Base-by-base conservation (phyloP, 2,888 invertebrate genomes). In the Osmoderma eremita region DNA sequence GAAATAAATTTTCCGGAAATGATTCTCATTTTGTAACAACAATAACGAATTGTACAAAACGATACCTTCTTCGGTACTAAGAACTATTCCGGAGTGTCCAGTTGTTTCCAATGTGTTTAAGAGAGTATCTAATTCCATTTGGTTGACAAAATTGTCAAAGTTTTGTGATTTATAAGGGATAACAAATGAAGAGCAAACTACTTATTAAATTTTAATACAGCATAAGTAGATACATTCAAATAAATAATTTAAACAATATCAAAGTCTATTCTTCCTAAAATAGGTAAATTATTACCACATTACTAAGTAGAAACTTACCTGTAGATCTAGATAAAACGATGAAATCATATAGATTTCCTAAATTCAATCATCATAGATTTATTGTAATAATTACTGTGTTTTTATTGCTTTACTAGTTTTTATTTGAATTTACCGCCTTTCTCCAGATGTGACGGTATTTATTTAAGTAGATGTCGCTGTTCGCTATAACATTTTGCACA, bases 11-110 rank as follows among this genome's bases (percentile, higher is more conserved):
- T 89, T 88, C 13, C 85, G 82, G 80, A 95, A 94, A 79, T 94
- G 93, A 81, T 95, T 94, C 79, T 95, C 94, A 71, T 89, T 88
- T 82, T 95, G 91, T 41, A 95, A 83, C 65, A 93, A 83, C 0
- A 91, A 85, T 3, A 96, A 82, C 0, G 95, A 93, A 78, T 92
- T 93, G 77, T 92, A 89, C 12, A 95, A 82, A 64, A 91, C 74
- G 0, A 89, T 84, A 69, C 90, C 88, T 75, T 91, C 88, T 82
- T 95, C 94, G 2, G 87, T 87, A 51, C 88, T 88, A 22, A 94
- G 80, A 78, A 90, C 88, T 72, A 90, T 83, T 8, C 94, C 95
- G 70, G 88, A 88, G 62, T 85, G 84, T 39, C 86, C 86, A 64
- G 87, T 79, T 70, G 83, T 83, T 71, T 88, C 86, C 65, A 86